Evolutionary conservation across 2,113 vertebrate species (phyloP).

Genomic region (Macquaria ambigua): DNA sequence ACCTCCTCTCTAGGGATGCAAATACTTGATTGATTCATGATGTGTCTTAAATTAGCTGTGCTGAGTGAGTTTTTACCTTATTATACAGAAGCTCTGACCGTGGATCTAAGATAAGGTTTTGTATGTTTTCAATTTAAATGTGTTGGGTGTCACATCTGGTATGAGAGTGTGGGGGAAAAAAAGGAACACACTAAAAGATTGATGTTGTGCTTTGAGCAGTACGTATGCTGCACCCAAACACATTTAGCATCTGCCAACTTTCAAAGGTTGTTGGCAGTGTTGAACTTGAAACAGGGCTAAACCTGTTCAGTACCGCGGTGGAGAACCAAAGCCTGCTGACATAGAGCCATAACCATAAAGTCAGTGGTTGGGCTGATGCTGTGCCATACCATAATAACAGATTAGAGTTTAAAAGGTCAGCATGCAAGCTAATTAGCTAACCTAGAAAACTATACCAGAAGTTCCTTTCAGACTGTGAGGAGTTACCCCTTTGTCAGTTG

Average conservation of each 20-base stretch:
- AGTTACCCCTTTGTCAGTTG: background rate
- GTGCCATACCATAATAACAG: conserved; percentile 8
- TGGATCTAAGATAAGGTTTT: background rate
- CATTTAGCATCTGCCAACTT: background rate
- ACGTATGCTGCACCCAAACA: background rate
- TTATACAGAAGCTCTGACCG: background rate
- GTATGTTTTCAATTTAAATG: background rate
- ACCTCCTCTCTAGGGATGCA: background rate
- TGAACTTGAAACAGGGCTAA: conserved; percentile 18
- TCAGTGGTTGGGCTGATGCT: background rate
- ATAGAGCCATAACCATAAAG: background rate
- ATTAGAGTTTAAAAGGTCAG: background rate
- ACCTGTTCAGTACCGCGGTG: background rate
- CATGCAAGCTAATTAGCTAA: background rate
- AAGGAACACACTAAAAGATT: background rate
- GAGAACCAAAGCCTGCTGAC: background rate
- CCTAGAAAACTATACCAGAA: fast-evolving
- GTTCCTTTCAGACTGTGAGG: background rate
- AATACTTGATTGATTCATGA: background rate
- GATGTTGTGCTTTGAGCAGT: conserved; percentile 8
- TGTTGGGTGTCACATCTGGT: background rate
- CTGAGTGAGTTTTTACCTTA: background rate
- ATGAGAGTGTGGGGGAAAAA: background rate
- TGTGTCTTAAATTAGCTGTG: background rate
- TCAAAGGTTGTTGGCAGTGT: conserved; percentile 3